Base-by-base conservation (phyloP, 2,888 invertebrate genomes). In the Sympetrum striolatum region DNA sequence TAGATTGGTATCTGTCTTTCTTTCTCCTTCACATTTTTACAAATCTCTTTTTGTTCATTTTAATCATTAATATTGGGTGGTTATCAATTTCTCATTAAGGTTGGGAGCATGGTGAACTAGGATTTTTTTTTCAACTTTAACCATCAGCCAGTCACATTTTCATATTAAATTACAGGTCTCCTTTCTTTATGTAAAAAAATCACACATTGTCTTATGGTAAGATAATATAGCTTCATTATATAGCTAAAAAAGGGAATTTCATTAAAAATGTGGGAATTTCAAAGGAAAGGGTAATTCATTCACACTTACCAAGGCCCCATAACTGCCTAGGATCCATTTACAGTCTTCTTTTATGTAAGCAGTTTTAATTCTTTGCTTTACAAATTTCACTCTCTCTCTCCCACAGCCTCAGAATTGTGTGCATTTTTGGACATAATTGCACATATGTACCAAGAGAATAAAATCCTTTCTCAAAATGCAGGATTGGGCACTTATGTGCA, bases 21-120 rank as follows among this genome's bases (percentile, higher is more conserved):
- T 60, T 58, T 60, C 82, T 82, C 60, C 60, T 86, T 86, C 86
- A 86, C 86, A 86, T 58, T 73, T 86, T 86, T 86, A 86, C 60
- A 86, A 86, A 86, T 86, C 58, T 60, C 86, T 60, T 86, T 86
- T 86, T 58, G 35, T 37, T 58, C 37, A 37, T 86, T 60, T 86
- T 86, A 86, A 58, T 58, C 58, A 86, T 86, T 86, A 60, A n/a
- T 86, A 53, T 53, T 53, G n/a, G 86, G 86, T 86, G 86, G 86
- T 86, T 86, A 60, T 86, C 60, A 86, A 60, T 86, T 64, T 58
- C 58, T 64, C 37, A 86, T 60, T 60, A 37, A 37, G 86, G 58
- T 86, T 60, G 86, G 86, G 86, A 86, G 86, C 86, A 86, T 86
- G 86, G 86, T 86, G 60, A 86, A 86, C 86, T 37, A 60, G 86